Conservation (phyloP, 1,140 invertebrate genomes). For the Cydia amplana region DNA sequence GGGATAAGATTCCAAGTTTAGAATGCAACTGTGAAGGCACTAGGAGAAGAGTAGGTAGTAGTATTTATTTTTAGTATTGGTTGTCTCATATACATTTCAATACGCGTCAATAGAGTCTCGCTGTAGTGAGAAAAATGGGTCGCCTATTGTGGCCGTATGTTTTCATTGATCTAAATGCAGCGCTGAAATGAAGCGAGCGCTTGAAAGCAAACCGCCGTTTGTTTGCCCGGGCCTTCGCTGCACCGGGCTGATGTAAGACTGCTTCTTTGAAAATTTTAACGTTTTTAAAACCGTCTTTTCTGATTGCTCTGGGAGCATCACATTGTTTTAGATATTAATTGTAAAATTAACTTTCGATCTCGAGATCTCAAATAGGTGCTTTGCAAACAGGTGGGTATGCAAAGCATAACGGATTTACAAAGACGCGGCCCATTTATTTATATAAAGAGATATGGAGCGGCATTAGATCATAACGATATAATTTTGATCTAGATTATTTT, state of each 20-base stretch:
- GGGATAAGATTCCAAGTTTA: too few species aligned
- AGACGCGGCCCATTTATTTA: too few species aligned
- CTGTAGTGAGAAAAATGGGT: constrained; percentile 18
- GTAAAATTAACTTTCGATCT: too few species aligned
- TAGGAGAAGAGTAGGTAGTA: too few species aligned
- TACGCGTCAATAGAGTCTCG: background rate
- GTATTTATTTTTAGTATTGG: background rate
- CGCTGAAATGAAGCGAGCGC: constrained; percentile 21
- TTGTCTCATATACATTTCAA: background rate
- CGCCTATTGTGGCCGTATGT: constrained; percentile 23
- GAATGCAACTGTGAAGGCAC: too few species aligned
- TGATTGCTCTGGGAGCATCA: background rate
- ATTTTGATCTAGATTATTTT: too few species aligned
- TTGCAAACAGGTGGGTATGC: too few species aligned
- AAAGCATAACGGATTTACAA: too few species aligned
- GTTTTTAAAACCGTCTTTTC: background rate
- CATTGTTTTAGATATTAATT: background rate
- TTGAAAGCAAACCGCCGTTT: constrained; percentile 15
- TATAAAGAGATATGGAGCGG: too few species aligned
- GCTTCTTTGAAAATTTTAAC: background rate
- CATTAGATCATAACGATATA: too few species aligned
- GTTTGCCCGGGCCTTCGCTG: background rate
- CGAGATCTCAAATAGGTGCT: too few species aligned
- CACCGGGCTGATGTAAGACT: background rate
- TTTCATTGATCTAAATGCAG: constrained; percentile 30